A percentile compares a stretch with the other conserved stretches of the same genome.
These are phyloP conservation scores for Plectropomus leopardus DNA, from an alignment of 2,113 vertebrate species.

Conservation along the genomic window DNA sequence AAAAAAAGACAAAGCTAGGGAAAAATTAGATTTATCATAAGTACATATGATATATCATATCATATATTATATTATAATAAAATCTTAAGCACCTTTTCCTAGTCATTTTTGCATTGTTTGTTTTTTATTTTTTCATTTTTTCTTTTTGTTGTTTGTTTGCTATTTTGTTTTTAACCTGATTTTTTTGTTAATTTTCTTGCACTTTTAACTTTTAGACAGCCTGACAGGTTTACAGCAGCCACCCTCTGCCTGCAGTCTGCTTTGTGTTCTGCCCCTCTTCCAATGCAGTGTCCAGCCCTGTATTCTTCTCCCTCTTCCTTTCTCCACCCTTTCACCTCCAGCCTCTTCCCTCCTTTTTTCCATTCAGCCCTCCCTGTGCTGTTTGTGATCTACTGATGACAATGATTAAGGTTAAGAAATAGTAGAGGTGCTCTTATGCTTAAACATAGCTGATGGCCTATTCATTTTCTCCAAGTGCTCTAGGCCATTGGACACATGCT, in stretches of 20 bases:
- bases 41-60: no score
- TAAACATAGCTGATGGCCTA: constrained; percentile 9
- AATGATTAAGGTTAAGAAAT: constrained; percentile 60
- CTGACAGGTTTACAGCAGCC: not conserved
- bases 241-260: not conserved
- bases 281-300: not conserved
- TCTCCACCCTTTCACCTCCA: constrained; percentile 9
- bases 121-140: no score
- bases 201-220: not conserved
- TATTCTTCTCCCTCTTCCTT: not conserved
- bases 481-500: constrained; percentile 57
- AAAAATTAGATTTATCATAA: no score
- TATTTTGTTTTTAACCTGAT: no score
- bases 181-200: no score
- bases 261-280: not conserved
- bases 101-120: no score
- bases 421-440: constrained; percentile 26
- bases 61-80: no score
- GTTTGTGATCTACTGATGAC: constrained; percentile 53
- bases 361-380: constrained; percentile 32
- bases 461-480: constrained; percentile 29
- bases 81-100: no score
- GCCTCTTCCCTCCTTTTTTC: constrained; percentile 5
- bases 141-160: no score
- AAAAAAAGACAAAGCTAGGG: no score